Base-by-base conservation (phyloP, 2,113 vertebrate genomes). In the Camarhynchus parvulus region DNA sequence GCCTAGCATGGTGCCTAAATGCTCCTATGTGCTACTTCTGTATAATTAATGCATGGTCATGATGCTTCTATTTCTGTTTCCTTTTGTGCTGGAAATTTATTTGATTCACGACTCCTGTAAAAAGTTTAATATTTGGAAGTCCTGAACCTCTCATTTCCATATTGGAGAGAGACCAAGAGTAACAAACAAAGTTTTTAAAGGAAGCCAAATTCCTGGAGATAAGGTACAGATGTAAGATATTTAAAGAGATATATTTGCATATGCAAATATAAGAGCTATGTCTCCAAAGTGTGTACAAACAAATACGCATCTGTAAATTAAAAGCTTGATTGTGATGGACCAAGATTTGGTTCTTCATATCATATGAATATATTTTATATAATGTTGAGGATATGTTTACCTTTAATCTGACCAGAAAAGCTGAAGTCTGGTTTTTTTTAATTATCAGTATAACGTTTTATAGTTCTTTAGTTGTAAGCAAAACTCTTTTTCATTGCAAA, bases 391-490 rank as follows among this genome's bases (percentile, higher is more conserved):
- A 15, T 94, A 15, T 96, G 85, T 96, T 97, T 97, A 96, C 59
- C 87, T 96, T 95, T 86, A 94, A 81, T 95, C 62, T 92, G 75
- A 86, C 41, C 58, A 77, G 64, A 94, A 79, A 96, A 81, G 37
- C 46, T 86, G 80, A 96, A 97, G 85, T 81, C 94, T 95, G 70
- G 63, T 12, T n/a, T 97, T 94, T 58, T 97, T 97, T 93, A 96
- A 85, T 94, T 94, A 94, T 87, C 94, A 94, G 67, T 55, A 93
- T 75, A 97, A 83, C 56, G 87, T 96, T 97, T 97, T 95, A 92
- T 94, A 94, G 95, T 94, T 97, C 91, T 97, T 97, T 87, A 94
- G 75, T 95, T 95, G 86, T 84, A 94, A 96, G 90, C 52, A 92
- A 94, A 95, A 46, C 70, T 89, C 91, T 93, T 89, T 97, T 94